Evolutionary conservation across 1,140 invertebrate genomes (phyloP).

Genomic region (Formica selysi): DNA sequence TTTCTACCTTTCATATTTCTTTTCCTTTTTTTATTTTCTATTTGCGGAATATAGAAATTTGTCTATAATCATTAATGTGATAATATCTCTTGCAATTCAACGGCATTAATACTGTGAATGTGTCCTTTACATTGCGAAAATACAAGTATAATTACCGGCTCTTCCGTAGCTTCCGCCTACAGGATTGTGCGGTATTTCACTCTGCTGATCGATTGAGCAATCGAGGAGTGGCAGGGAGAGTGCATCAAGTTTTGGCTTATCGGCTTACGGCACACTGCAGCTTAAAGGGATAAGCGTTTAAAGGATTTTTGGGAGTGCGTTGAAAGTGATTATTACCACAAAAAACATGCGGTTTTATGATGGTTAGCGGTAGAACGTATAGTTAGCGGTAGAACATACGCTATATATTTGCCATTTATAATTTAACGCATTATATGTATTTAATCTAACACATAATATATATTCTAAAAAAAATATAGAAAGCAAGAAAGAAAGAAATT

Average conservation of each 20-base stretch:
- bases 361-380: conserved; percentile 74
- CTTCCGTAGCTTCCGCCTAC: neutral
- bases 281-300: conserved; percentile 77
- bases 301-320: conserved; percentile 74
- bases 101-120: neutral
- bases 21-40: neutral
- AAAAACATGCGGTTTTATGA: conserved; percentile 55
- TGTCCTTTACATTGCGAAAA: neutral
- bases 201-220: conserved; percentile 61
- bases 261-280: conserved; percentile 69
- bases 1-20: neutral
- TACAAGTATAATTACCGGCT: neutral
- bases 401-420: conserved; percentile 54
- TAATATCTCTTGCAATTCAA: neutral
- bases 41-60: neutral
- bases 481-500: neutral
- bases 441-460: neutral
- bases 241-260: conserved; percentile 69
- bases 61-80: neutral
- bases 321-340: conserved; percentile 30
- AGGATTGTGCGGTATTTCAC: conserved; percentile 47
- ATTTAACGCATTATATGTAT: neutral
- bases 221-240: conserved; percentile 59
- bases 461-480: neutral
- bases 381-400: conserved; percentile 70